Evolutionary conservation across 1,140 invertebrate species (phyloP).

Genomic region (Gonioctena quinquepunctata): DNA sequence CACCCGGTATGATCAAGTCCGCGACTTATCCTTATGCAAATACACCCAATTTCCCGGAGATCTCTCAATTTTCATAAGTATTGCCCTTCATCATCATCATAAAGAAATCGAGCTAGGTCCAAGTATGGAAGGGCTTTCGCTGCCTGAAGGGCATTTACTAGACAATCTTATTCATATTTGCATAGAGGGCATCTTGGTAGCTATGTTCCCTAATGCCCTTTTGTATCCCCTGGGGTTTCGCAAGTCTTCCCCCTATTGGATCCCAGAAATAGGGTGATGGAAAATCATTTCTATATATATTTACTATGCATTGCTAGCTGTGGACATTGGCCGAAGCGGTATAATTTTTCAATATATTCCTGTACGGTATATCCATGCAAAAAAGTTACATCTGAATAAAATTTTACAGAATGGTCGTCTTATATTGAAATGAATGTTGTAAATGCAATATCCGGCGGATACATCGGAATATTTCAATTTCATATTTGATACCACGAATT

Average conservation of each 20-base stretch:
- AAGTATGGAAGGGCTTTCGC: constrained; percentile 20
- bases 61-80: constrained; percentile 16
- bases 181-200: constrained; percentile 38
- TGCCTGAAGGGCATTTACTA: constrained; percentile 26
- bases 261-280: constrained; percentile 37
- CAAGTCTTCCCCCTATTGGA: constrained; percentile 33
- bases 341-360: constrained; percentile 51
- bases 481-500: neutral
- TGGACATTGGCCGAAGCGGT: constrained; percentile 44
- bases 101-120: constrained; percentile 28
- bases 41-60: no score
- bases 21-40: no score
- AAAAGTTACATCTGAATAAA: constrained; percentile 31
- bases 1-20: no score
- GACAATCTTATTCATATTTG: constrained; percentile 48
- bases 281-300: constrained; percentile 41
- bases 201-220: constrained; percentile 30
- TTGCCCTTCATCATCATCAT: constrained; percentile 34
- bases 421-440: constrained; percentile 25
- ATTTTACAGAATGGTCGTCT: constrained; percentile 26
- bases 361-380: constrained; percentile 28
- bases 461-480: constrained; percentile 5
- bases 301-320: constrained; percentile 52
- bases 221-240: constrained; percentile 27
- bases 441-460: constrained; percentile 19